phyloP scores from a whole-genome alignment of 2,113 vertebrate species.

The Reinhardtius hippoglossoides region DNA sequence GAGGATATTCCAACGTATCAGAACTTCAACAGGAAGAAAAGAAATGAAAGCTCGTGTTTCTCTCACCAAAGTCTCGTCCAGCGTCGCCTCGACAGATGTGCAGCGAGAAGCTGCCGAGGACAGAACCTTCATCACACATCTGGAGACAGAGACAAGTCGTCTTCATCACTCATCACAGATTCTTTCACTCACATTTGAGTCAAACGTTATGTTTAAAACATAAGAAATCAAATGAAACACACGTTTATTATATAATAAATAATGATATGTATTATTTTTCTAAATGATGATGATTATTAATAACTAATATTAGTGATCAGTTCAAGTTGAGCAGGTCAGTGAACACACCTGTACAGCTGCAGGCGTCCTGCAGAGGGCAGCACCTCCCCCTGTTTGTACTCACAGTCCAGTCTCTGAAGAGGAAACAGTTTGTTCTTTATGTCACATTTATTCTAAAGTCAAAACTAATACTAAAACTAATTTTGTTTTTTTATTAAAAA shows the following conservation, averaged over 20 bases:
- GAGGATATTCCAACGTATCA: not conserved
- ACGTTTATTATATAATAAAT: too few relatives aligned
- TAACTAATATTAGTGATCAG: not conserved
- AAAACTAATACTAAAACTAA: too few relatives aligned
- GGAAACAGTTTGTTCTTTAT: not conserved
- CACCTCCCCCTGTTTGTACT: slow-evolving; percentile 66
- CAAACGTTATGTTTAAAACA: not conserved
- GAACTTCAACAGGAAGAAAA: not conserved
- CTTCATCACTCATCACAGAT: not conserved
- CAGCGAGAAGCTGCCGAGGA: slow-evolving; percentile 20
- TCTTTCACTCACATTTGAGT: not conserved
- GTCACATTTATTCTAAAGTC: too few relatives aligned
- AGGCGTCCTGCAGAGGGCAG: slow-evolving; percentile 76
- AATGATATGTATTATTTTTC: not conserved
- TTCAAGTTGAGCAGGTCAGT: not conserved
- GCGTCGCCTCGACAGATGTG: slow-evolving; percentile 18
- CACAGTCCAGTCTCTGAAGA: slow-evolving; percentile 19
- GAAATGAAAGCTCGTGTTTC: too few relatives aligned
- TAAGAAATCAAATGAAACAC: not conserved
- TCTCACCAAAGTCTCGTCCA: slow-evolving; percentile 47
- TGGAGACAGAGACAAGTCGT: not conserved
- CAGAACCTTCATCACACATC: slow-evolving; percentile 2
- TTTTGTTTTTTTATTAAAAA: too few relatives aligned
- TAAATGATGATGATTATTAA: not conserved
- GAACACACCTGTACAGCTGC: slow-evolving; percentile 72